Conservation (phyloP, 2,888 invertebrate species). For the Leptopterna dolabrata region DNA sequence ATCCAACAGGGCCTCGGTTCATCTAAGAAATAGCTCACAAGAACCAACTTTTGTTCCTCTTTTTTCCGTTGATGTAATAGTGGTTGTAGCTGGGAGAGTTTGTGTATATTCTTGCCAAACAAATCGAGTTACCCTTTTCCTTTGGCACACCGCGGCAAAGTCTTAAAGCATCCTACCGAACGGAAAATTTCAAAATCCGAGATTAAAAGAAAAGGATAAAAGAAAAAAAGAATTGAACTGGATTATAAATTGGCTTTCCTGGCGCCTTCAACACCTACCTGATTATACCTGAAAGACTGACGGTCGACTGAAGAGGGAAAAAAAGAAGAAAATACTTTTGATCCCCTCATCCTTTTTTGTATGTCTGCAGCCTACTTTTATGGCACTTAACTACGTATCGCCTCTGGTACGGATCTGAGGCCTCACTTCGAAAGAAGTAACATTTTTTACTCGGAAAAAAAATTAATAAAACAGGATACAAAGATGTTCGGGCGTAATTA, state of each 20-base stretch:
- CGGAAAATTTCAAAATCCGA: too few relatives aligned
- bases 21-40: too few relatives aligned
- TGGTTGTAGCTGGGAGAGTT: too few relatives aligned
- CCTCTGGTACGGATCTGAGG: not conserved
- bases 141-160: too few relatives aligned
- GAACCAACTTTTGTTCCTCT: too few relatives aligned
- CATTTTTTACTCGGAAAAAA: not conserved
- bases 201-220: too few relatives aligned
- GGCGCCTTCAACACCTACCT: not conserved
- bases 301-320: not conserved
- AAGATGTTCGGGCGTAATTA: conserved; percentile 1
- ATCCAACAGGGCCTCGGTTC: too few relatives aligned
- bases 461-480: not conserved
- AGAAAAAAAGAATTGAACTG: not conserved
- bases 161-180: too few relatives aligned
- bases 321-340: not conserved
- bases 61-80: too few relatives aligned
- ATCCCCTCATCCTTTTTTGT: not conserved
- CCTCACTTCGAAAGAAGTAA: not conserved
- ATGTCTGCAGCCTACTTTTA: not conserved
- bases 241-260: not conserved
- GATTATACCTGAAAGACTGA: not conserved
- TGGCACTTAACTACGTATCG: not conserved
- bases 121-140: too few relatives aligned
- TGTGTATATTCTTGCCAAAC: too few relatives aligned